Conservation (phyloP, 2,113 vertebrate species). For the Poeciliopsis occidentalis region DNA sequence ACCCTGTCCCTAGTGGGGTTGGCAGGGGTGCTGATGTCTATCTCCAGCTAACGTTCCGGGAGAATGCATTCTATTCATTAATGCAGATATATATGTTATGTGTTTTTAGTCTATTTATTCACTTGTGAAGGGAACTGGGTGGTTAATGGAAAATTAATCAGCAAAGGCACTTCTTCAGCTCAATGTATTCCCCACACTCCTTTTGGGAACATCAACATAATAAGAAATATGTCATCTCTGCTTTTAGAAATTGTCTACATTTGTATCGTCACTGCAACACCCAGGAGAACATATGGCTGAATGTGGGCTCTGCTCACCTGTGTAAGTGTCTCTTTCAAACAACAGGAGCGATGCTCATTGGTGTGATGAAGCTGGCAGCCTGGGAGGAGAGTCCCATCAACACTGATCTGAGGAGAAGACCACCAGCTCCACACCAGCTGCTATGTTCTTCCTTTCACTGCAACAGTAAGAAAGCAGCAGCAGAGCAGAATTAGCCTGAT, state of each 20-base stretch:
- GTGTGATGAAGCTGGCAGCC: constrained; percentile 93
- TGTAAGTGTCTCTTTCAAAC: constrained; percentile 94
- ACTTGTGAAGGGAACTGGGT: too few species aligned
- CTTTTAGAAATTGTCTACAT: not conserved
- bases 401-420: constrained; percentile 88
- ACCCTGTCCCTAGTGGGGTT: too few species aligned
- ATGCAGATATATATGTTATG: too few species aligned
- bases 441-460: constrained; percentile 88
- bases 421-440: constrained; percentile 85
- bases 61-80: too few species aligned
- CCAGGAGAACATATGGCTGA: not conserved
- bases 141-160: too few species aligned
- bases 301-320: constrained; percentile 82
- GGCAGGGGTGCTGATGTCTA: too few species aligned
- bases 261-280: not conserved
- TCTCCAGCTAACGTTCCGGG: too few species aligned
- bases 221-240: too few species aligned
- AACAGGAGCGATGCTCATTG: constrained; percentile 86
- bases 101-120: too few species aligned
- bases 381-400: constrained; percentile 93
- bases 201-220: not conserved
- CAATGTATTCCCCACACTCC: not conserved
- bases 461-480: constrained; percentile 24
- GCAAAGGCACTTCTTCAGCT: not conserved
- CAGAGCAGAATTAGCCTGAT: not conserved